Percentiles rank a stretch among this genome's conserved stretches.
Evolutionary conservation across 2,113 vertebrate genomes (phyloP).

Genomic region (Brachyistius frenatus): DNA sequence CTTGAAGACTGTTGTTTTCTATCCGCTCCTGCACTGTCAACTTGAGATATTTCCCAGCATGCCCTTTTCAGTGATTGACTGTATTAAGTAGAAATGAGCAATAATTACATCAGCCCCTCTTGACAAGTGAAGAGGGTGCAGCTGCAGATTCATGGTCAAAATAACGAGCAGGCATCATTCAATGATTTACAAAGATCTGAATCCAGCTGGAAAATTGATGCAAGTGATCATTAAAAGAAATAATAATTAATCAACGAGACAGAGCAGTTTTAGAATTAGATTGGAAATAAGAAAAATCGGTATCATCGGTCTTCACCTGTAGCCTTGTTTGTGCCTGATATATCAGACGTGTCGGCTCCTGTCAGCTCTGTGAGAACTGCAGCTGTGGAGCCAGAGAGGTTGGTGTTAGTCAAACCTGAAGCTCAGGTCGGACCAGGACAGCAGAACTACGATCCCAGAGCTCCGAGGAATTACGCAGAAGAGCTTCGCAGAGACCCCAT

Average conservation of each 20-base stretch:
- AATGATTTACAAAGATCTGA: neutral
- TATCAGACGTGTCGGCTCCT: constrained; percentile 54
- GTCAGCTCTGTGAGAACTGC: constrained; percentile 41
- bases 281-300: too few species aligned
- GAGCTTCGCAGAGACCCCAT: constrained; percentile 81
- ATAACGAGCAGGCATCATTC: constrained; percentile 7
- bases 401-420: constrained; percentile 60
- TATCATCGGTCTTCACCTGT: neutral
- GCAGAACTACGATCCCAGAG: constrained; percentile 68
- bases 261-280: too few species aligned
- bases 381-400: constrained; percentile 59
- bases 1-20: neutral
- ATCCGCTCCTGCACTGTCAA: neutral
- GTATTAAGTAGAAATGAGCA: constrained; percentile 36
- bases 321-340: neutral
- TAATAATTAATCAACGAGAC: too few species aligned
- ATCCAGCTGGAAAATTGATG: neutral
- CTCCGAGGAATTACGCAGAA: constrained; percentile 72
- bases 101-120: constrained; percentile 42
- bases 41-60: neutral
- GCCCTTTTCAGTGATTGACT: constrained; percentile 11
- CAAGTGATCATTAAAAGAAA: neutral
- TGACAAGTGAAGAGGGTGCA: constrained; percentile 42
- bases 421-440: constrained; percentile 58
- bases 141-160: constrained; percentile 25